Evolutionary conservation across 1,140 invertebrate genomes (phyloP), one percentile per base, ranked within the genome.

Genomic region (Rhyacophila brunnea): DNA sequence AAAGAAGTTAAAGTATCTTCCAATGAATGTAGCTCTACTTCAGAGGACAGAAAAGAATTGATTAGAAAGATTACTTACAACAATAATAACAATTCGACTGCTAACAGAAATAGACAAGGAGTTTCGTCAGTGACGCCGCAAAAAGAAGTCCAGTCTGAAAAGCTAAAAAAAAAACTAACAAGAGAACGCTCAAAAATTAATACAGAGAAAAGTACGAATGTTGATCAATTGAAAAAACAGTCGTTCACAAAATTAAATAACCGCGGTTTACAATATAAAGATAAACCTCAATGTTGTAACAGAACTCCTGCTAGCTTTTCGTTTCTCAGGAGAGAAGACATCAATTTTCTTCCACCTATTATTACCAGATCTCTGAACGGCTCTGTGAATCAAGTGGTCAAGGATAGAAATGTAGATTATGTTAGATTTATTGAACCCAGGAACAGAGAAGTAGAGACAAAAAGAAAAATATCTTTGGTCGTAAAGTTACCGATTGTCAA

Each of bases 401-500:
- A 42, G 6, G 20, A 17, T 28, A 11, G 19, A 32, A 18, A 36
- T 38, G 15, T 7, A 36, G 3, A 23, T 28, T 28, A 5, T 28
- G 51, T 35, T 18, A 46, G 45, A 36, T 45, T 19, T 19, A 55
- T 64, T 34, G 50, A 59, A 36, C 34, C 18, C 20, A 19, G 17
- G 18, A 55, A 36, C 6, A 48, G 28, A 7, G 51, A 60, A 42
- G 1, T 32, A 17, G 32, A 11, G 23, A 32, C 11, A 38, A 48
- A 28, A 6, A 36, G 3, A 23, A 64, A 55, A 45, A 61, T 58
- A 15, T 13, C 18, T 14, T 43, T 58, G 36, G 53, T 60, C 34
- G 51, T 65, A 5, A 58, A 40, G 19, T 60, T 65, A 23, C 63
- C 63, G 0, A 20, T 28, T 1, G 63, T 58, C n/a, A 35, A 36